Percentiles rank a stretch among this genome's conserved stretches.
phyloP scores from a whole-genome alignment of 2,888 invertebrate genomes.

The Hoplodrina blanda region DNA sequence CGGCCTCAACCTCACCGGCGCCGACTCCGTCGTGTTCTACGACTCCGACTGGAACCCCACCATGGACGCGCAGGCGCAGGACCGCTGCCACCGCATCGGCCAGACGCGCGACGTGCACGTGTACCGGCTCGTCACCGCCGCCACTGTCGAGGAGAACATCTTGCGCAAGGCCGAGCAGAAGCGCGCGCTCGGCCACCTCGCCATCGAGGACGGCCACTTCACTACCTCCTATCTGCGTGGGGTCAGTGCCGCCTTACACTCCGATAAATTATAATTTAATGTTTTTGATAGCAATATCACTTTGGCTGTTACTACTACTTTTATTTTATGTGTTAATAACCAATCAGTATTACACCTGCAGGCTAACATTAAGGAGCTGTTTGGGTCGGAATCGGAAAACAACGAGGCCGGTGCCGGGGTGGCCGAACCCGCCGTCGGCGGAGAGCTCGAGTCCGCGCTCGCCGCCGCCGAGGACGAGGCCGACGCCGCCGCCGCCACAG shows the following conservation, averaged over 20 bases:
- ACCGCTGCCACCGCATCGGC: constrained; percentile 99
- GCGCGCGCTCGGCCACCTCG: constrained; percentile 97
- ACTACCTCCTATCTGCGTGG: constrained; percentile 98
- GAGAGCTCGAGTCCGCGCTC: constrained; percentile 94
- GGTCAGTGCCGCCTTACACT: constrained; percentile 62
- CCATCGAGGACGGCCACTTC: constrained; percentile 99
- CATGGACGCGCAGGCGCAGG: constrained; percentile 98
- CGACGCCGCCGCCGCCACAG: constrained; percentile 97
- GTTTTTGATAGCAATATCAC: too few relatives aligned
- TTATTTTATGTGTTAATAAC: background rate
- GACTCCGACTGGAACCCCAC: constrained; percentile 99
- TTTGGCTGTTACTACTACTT: too few relatives aligned
- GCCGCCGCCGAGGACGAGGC: constrained; percentile 98
- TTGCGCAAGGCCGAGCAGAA: constrained; percentile 99
- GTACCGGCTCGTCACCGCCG: constrained; percentile 98
- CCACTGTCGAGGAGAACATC: constrained; percentile 99
- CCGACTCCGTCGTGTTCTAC: constrained; percentile 99
- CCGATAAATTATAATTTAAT: too few relatives aligned
- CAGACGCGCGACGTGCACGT: constrained; percentile 99
- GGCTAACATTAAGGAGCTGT: constrained; percentile 98
- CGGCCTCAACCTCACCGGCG: constrained; percentile 99
- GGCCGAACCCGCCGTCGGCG: constrained; percentile 92
- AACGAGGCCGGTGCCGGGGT: constrained; percentile 84
- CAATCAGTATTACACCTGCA: constrained; percentile 77
- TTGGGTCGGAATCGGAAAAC: constrained; percentile 93